Evolutionary conservation across 2,888 invertebrate genomes (phyloP), one percentile per base, ranked within the genome.

Genomic region (Chouioia cunea): DNA sequence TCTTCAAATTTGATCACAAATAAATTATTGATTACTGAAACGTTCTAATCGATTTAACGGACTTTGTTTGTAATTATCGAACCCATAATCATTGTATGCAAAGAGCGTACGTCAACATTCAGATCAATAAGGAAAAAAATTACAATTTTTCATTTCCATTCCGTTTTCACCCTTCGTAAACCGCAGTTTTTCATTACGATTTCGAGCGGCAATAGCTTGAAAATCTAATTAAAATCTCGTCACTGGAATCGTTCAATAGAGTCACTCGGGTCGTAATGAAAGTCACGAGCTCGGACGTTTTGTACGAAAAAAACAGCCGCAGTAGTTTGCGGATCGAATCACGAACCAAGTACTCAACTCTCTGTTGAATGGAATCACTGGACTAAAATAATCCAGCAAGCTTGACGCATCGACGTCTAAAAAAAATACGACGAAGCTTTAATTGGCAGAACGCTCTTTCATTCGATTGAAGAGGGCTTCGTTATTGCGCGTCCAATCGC

Each of bases 381-480:
- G 64, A 70, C 66, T 43, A 73, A 67, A 73, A 70, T 70, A 73
- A 73, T 65, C 69, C 73, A 23, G 48, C 48, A 65, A 36, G 36
- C 36, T 36, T 36, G 36, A 36, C 36, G 36, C 36, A 36, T 36
- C 36, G 36, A 10, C 36, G 36, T 36, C 36, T 3, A 10, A 36
- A 36, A 36, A 36, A 53, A 69, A 43, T n/a, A n/a, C 62, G 63
- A 57, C 63, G 63, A 65, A 69, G 69, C 73, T 66, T 69, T 73
- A 73, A 73, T 73, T 73, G 73, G 73, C 70, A 73, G 57, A 36
- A 36, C 36, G 60, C 59, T 44, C 59, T 70, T 70, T 70, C 59
- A 70, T 73, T 70, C 70, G 66, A 56, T 70, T 70, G 70, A 70
- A 70, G 70, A 70, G 73, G 56, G 65, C 60, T 68, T 72, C 73